Percentiles rank a stretch among this genome's conserved stretches.
These are phyloP conservation scores for Drosophila austrosaltans DNA, from an alignment of 2,888 invertebrate species.

Conservation along the genomic window DNA sequence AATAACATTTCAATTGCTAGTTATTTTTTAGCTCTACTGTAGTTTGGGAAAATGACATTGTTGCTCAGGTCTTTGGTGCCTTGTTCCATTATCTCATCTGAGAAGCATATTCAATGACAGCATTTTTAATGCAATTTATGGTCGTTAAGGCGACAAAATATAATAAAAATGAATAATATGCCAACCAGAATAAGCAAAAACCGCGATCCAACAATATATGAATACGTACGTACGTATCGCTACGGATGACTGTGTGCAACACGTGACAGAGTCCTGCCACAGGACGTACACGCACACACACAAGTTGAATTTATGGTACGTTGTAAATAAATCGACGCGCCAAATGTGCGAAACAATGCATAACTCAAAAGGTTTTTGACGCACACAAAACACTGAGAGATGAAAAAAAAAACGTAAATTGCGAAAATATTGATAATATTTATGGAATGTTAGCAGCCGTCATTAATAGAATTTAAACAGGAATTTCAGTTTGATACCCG, in stretches of 20 bases:
- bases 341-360: slow-evolving; percentile 75
- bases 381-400: background rate
- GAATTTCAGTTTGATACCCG: slow-evolving; percentile 33
- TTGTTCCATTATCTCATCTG: slow-evolving; percentile 44
- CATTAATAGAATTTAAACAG: slow-evolving; percentile 60
- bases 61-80: slow-evolving; percentile 9
- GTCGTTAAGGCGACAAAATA: slow-evolving; percentile 79
- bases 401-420: slow-evolving; percentile 3
- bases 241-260: slow-evolving; percentile 50
- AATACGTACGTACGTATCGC: background rate
- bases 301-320: slow-evolving; percentile 60
- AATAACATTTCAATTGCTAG: background rate
- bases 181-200: slow-evolving; percentile 53
- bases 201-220: slow-evolving; percentile 42
- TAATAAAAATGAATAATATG: slow-evolving; percentile 79
- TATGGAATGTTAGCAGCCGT: slow-evolving; percentile 52
- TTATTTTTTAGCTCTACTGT: slow-evolving; percentile 35
- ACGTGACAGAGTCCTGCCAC: slow-evolving; percentile 69
- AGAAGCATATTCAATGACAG: slow-evolving; percentile 68
- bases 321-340: slow-evolving; percentile 72
- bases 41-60: background rate
- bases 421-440: slow-evolving; percentile 31
- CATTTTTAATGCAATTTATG: slow-evolving; percentile 78
- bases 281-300: slow-evolving; percentile 38
- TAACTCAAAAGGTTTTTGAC: slow-evolving; percentile 62